Conservation (phyloP, 2,797 vertebrate species). For the Cichlasoma orientale region DNA sequence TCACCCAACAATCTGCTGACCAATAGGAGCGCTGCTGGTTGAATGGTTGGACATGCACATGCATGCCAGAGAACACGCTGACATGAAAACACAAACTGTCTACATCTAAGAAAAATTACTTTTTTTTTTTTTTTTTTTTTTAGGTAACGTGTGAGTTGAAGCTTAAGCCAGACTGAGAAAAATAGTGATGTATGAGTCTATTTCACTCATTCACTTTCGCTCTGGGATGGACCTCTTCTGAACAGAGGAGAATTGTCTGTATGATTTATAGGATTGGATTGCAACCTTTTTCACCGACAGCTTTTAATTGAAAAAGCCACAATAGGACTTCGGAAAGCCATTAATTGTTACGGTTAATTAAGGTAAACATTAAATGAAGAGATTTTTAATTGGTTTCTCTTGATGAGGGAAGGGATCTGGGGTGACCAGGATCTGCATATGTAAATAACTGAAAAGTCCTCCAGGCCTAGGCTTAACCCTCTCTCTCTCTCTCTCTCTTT, state of each 20-base stretch:
- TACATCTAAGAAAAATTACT: neutral
- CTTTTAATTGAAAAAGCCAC: conserved; percentile 77
- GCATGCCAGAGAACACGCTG: neutral
- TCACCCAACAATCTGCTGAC: conserved; percentile 79
- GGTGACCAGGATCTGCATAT: conserved; percentile 77
- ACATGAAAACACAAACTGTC: neutral
- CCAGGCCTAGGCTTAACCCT: conserved; percentile 60
- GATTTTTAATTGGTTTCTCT: conserved; percentile 81
- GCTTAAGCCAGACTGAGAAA: neutral
- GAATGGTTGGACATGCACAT: conserved; percentile 28
- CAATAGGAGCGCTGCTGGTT: conserved; percentile 59
- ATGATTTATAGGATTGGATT: conserved; percentile 63
- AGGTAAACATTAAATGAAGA: conserved; percentile 82
- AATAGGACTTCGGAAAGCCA: conserved; percentile 74
- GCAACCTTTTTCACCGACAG: conserved; percentile 69
- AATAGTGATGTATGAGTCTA: conserved; percentile 31
- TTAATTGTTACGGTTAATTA: conserved; percentile 81
- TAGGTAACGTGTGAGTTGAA: neutral
- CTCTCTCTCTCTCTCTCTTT: neutral
- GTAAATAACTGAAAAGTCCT: conserved; percentile 79
- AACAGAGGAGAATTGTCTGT: conserved; percentile 50
- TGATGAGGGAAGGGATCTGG: conserved; percentile 81
- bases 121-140: neutral
- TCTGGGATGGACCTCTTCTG: conserved; percentile 24
- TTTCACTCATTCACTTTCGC: conserved; percentile 38